Percentiles rank a stretch among this genome's conserved stretches.
Conservation (phyloP, 2,113 vertebrate species). For the Elaphurus davidianus region DNA sequence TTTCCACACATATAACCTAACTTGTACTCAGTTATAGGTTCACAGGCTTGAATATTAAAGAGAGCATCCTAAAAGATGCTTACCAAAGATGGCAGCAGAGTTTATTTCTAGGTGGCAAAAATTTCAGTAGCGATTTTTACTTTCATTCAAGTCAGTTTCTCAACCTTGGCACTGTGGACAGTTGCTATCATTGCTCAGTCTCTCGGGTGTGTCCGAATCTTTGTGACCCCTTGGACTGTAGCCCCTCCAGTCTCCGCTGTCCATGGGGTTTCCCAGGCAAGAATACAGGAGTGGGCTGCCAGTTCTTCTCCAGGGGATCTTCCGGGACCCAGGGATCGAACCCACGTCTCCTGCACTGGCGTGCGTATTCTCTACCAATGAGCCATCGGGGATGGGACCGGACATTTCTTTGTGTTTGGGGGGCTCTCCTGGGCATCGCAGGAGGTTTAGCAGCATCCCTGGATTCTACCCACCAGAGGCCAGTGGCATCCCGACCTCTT, state of each 20-base stretch:
- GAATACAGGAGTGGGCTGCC: not conserved
- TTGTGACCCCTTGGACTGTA: not conserved
- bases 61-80: not conserved
- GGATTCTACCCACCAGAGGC: not conserved
- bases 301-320: not conserved
- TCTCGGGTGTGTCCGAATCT: fast-evolving
- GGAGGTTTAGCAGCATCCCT: not conserved
- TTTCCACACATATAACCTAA: not conserved
- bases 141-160: not conserved
- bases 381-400: not conserved
- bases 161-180: not conserved
- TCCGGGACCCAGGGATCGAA: not conserved
- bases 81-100: not conserved
- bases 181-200: not conserved
- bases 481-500: not conserved
- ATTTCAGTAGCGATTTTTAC: not conserved
- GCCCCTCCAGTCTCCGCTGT: not conserved
- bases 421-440: not conserved
- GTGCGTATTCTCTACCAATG: not conserved
- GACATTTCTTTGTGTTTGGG: not conserved
- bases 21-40: not conserved
- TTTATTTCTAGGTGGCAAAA: not conserved
- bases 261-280: not conserved
- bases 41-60: fast-evolving
- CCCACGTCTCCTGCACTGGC: not conserved